Evolutionary conservation across 2,797 vertebrate species (phyloP), one percentile per base, ranked within the genome.

Genomic region (Tokudaia tokunoshimensis): DNA sequence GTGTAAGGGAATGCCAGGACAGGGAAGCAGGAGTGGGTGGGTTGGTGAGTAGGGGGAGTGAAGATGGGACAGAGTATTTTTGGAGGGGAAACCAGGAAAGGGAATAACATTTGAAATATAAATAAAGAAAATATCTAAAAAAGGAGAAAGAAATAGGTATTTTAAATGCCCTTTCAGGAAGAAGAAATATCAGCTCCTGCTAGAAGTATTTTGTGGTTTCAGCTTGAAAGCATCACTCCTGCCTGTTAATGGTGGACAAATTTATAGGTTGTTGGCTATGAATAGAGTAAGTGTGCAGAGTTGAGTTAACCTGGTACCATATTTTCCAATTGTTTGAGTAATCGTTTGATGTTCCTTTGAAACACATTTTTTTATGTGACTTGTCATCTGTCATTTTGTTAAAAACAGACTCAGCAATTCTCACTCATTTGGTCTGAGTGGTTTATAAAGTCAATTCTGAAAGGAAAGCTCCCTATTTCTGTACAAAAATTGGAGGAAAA

Each of bases 321-420:
- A 22, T 74, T 96, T 96, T 92, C 47, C 80, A 91, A 44, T 76
- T 94, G 63, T 88, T 93, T 87, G 59, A 59, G 22, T 82, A 89
- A 47, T 70, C 83, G 83, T 78, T 92, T 91, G 78, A 61, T 79
- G 55, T 59, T 91, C 47, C 31, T 63, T 82, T 92, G 89, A 89
- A 55, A 95, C 29, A 70, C 6, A 72, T 1, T 57, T 83, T 83
- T 79, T 41, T 55, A 50, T 65, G 34, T n/a, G 37, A 50, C 61
- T 65, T 47, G 4, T 81, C 72, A 87, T 61, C 34, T 79, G 57
- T 31, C 70, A 50, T 92, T 63, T 90, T 67, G 47, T 78, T 86
- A 72, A 70, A 82, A 85, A 15, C 24, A 95, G 50, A 61, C 76
- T 59, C 41, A 70, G 55, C 1, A 87, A 50, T 92, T 92, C 37